Base-by-base conservation (phyloP, 2,888 invertebrate species). In the Actias luna region DNA sequence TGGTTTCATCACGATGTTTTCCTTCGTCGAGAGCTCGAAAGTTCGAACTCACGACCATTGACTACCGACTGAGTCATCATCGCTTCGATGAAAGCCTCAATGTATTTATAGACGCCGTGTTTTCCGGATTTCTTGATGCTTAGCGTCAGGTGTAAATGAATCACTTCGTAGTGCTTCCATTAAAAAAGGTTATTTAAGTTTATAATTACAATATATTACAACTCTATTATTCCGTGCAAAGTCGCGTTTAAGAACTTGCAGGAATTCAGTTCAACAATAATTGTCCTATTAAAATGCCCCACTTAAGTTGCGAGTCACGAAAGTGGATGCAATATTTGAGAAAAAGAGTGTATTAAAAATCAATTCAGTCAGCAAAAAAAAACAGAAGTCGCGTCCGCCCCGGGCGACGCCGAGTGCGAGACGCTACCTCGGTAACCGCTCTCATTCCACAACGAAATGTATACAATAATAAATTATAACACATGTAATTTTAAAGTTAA, bases 281-380 rank as follows among this genome's bases (percentile, higher is more conserved):
- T 39, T 39, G 36, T n/a, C n/a, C n/a, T n/a, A n/a, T n/a, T n/a
- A 16, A 39, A 39, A 14, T 39, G 12, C 36, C 16, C 12, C 5
- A 16, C 10, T 25, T 50, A 50, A 25, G 46, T 1, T 25, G 46
- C 10, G 12, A 14, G 2, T 12, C 10, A 25, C 25, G 16, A 22
- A 50, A 39, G 3, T 8, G 25, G 22, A 50, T 50, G 46, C 25
- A 25, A 25, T 25, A 68, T 67, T 68, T 67, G 61, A 65, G 69
- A 63, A 74, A 70, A 64, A 72, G 69, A 69, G 65, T 52, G 72
- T 74, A 80, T 80, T 79, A 79, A 77, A 80, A 74, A 78, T 71
- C 74, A 78, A 79, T 79, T 78, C 78, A 65, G 69, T 67, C 65
- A 69, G 71, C 74, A 79, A 77, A n/a, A n/a, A 72, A 65, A 72